Conservation (phyloP, 2,113 vertebrate species). For the Alligator sinensis region DNA sequence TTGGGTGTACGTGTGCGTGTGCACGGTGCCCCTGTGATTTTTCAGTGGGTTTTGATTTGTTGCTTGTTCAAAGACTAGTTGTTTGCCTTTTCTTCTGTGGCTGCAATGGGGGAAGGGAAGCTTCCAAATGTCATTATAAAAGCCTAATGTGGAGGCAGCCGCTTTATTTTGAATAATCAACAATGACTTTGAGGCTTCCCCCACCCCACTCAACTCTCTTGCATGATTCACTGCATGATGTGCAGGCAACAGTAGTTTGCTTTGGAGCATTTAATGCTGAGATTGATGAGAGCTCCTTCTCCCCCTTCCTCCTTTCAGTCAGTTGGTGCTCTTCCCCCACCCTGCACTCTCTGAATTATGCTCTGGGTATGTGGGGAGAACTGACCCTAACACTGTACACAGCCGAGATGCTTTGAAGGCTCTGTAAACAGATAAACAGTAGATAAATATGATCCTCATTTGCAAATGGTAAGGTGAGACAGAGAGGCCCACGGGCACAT, state of each 20-base stretch:
- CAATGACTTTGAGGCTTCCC: neutral
- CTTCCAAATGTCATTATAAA: fast-evolving
- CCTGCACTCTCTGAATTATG: neutral
- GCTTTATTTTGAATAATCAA: fast-evolving
- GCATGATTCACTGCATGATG: neutral
- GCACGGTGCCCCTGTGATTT: neutral
- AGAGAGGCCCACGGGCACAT: neutral
- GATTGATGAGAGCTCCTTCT: neutral
- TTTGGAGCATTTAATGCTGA: fast-evolving
- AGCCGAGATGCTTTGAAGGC: neutral
- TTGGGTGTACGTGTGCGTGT: fast-evolving
- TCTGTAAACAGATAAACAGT: neutral
- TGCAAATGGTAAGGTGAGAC: neutral
- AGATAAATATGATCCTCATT: neutral
- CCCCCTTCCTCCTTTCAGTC: neutral
- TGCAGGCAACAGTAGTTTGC: neutral
- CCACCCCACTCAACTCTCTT: neutral
- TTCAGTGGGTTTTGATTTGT: neutral
- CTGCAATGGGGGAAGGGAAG: neutral
- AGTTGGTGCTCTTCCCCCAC: neutral
- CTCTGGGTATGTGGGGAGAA: fast-evolving
- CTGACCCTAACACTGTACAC: neutral
- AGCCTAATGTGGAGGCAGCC: neutral
- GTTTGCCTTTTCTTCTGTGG: fast-evolving
- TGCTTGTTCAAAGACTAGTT: neutral